phyloP scores from a whole-genome alignment of 2,113 vertebrate species.

The Melanerpes aurifrons region DNA sequence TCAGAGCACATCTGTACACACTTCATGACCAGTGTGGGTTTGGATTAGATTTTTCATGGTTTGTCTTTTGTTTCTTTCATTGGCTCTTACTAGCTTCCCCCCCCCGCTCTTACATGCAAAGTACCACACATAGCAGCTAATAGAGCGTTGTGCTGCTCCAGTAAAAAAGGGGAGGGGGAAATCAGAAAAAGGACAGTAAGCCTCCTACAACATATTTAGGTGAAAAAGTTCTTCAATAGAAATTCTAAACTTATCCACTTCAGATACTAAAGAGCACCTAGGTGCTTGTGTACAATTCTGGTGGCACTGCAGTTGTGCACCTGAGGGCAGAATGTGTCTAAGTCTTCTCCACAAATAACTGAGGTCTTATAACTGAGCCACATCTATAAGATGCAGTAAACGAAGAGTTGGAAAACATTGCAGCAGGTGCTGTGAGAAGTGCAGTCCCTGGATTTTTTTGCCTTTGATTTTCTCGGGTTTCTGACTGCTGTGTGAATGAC shows the following conservation, averaged over 20 bases:
- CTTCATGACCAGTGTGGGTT: not conserved
- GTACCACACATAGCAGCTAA: not conserved
- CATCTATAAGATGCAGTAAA: not conserved
- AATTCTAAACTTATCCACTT: not conserved
- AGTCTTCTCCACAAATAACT: not conserved
- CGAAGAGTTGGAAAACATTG: not conserved
- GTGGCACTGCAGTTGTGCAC: not conserved
- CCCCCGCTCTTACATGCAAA: not conserved
- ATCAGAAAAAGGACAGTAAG: not conserved
- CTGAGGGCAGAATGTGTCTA: not conserved
- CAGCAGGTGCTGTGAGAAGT: not conserved
- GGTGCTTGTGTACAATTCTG: not conserved
- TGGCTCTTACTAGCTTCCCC: not conserved
- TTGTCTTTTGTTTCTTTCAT: not conserved
- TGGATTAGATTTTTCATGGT: not conserved
- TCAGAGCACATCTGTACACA: not conserved
- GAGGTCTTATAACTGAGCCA: not conserved
- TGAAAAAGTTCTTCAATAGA: not conserved
- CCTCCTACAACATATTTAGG: not conserved
- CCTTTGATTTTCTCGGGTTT: slow-evolving; percentile 24
- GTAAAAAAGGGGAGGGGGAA: not conserved
- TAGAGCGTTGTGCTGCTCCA: not conserved
- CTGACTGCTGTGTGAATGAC: not conserved
- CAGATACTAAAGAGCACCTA: not conserved
- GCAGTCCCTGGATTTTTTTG: not conserved